Percentiles rank a stretch among this genome's conserved stretches.
These are phyloP conservation scores for Hyla sarda DNA, from an alignment of 2,113 vertebrate genomes.

Conservation along the genomic window DNA sequence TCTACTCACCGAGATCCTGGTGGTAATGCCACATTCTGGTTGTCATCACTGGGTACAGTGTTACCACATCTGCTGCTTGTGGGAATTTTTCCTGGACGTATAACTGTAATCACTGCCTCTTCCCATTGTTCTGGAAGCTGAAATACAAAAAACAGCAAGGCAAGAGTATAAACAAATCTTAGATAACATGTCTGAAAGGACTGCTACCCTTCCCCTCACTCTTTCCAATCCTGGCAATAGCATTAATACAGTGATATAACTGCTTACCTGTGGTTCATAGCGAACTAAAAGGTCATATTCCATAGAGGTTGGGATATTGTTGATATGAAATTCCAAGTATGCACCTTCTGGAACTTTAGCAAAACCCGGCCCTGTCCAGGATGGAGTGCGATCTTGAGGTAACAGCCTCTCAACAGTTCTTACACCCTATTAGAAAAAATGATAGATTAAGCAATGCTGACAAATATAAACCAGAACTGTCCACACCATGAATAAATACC, in stretches of 20 bases:
- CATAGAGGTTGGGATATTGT: slow-evolving; percentile 95
- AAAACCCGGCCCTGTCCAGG: slow-evolving; percentile 94
- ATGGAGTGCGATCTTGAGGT: slow-evolving; percentile 84
- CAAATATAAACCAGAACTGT: neutral
- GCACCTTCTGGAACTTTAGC: slow-evolving; percentile 91
- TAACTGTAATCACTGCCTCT: slow-evolving; percentile 86
- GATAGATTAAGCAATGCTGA: neutral
- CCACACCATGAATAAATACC: slow-evolving; percentile 67
- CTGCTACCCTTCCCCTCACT: neutral
- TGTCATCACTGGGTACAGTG: slow-evolving; percentile 91
- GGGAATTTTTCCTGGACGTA: slow-evolving; percentile 83
- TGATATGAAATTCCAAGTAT: slow-evolving; percentile 88
- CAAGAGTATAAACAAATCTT: no score
- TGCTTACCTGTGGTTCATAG: slow-evolving; percentile 92
- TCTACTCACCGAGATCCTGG: slow-evolving; percentile 86
- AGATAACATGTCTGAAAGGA: neutral
- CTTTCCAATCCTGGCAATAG: neutral
- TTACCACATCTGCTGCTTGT: slow-evolving; percentile 91
- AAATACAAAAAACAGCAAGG: neutral
- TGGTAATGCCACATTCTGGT: slow-evolving; percentile 88
- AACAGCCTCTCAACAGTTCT: slow-evolving; percentile 81
- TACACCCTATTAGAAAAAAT: slow-evolving; percentile 76
- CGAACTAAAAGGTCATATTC: slow-evolving; percentile 93
- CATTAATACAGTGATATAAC: neutral
- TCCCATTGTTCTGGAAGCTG: slow-evolving; percentile 97